Base-by-base conservation (phyloP, 2,888 invertebrate genomes). In the Brenthis daphne region DNA sequence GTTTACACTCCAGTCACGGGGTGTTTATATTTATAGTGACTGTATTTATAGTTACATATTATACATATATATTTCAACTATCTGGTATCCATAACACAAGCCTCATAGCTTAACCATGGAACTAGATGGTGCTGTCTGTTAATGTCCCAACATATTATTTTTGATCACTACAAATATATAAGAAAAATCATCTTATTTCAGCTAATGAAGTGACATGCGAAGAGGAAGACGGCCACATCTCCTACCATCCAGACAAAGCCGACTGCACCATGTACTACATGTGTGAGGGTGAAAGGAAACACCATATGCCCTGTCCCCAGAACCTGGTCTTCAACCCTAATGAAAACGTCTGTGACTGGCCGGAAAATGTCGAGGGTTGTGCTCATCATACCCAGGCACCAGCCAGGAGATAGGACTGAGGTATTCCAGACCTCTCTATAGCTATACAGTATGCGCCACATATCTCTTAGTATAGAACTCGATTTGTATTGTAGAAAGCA, bases 321-420 rank as follows among this genome's bases (percentile, higher is more conserved):
- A 97, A 98, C 89, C 94, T 98, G 71, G 98, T 98, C 14, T 98
- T 98, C 90, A 98, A 98, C 86, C 95, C 95, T 54, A 97, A 97
- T 79, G 97, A 98, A 83, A 98, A 97, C 82, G 98, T 98, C 12
- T 98, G 98, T 85, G 98, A 98, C 90, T 98, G 98, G 98, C 98
- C 98, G 0, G 98, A 98, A 82, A 98, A 98, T 81, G 98, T 98
- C 0, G 97, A 97, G 84, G 96, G 97, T 24, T 98, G 98, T 73
- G 80, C 83, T 47, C 93, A 93, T 68, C 93, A 93, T 80, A 93
- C 93, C 20, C 92, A 90, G 82, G 92, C 93, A 0, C 93, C 93
- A 0, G 88, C 93, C 61, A 86, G 82, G 75, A 88, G 93, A 82
- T 92, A 91, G 79, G 65, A 58, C 29, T 20, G 37, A 65, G 43